These are phyloP conservation scores for Aphidius gifuensis DNA, from an alignment of 1,140 invertebrate genomes.

Conservation along the genomic window DNA sequence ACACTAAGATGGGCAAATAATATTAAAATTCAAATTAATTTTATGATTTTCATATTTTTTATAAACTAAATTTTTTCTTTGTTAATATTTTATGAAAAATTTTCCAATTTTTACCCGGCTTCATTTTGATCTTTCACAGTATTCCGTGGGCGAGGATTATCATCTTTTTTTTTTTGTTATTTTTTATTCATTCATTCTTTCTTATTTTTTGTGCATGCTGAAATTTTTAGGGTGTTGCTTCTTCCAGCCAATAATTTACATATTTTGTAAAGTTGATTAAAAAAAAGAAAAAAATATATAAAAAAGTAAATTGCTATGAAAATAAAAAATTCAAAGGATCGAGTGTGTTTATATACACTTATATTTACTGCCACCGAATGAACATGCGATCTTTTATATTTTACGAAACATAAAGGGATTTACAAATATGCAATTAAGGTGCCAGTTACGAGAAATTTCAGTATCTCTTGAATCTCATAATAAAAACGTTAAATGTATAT, in stretches of 20 bases:
- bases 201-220: conserved; percentile 1
- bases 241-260: conserved; percentile 43
- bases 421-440: conserved; percentile 10
- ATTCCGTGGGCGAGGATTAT: conserved; percentile 51
- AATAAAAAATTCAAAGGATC: not conserved
- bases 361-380: not conserved
- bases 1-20: no score
- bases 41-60: not conserved
- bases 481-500: conserved; percentile 1
- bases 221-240: conserved; percentile 10
- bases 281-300: conserved; percentile 20
- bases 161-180: conserved; percentile 23
- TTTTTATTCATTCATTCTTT: conserved; percentile 16
- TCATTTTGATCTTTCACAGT: conserved; percentile 49
- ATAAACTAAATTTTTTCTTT: conserved; percentile 35
- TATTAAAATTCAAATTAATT: no score
- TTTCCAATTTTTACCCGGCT: conserved; percentile 25
- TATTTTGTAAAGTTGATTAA: conserved; percentile 43
- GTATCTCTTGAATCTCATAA: conserved; percentile 1
- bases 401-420: conserved; percentile 4
- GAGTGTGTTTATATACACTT: no score
- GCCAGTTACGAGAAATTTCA: conserved; percentile 3
- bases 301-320: not conserved
- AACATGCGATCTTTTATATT: conserved; percentile 3
- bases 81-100: not conserved